Evolutionary conservation across 2,797 vertebrate species (phyloP).

Genomic region (Sebastolobus alascanus): DNA sequence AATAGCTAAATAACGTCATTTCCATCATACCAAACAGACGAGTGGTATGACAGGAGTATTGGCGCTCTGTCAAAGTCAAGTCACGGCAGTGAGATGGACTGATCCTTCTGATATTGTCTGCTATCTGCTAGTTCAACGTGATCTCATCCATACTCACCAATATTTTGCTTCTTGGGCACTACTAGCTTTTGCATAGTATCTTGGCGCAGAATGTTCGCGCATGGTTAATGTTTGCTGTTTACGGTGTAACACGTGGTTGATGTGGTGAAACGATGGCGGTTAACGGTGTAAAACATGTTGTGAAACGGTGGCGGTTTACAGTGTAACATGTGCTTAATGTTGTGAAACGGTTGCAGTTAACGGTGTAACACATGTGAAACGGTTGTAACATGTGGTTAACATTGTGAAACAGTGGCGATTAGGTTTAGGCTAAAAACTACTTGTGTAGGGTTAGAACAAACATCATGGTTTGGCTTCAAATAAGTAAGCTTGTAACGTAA

Average conservation of each 20-base stretch:
- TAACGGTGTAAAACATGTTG: neutral
- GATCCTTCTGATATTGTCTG: conserved; percentile 67
- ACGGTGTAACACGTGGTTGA: neutral
- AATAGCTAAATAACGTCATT: conserved; percentile 52
- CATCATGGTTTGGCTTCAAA: neutral
- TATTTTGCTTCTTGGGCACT: neutral
- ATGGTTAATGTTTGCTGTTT: neutral
- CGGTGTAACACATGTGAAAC: neutral
- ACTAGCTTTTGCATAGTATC: neutral
- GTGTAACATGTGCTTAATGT: neutral
- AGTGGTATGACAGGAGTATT: conserved; percentile 34
- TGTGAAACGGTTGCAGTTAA: accelerated
- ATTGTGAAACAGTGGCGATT: neutral
- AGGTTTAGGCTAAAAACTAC: neutral
- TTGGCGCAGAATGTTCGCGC: neutral
- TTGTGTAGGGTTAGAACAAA: neutral
- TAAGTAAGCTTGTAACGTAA: neutral
- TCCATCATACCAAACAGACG: conserved; percentile 58
- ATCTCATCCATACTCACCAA: neutral
- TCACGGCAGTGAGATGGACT: conserved; percentile 51
- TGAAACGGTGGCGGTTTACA: accelerated
- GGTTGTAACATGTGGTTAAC: neutral
- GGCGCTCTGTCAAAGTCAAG: conserved; percentile 59
- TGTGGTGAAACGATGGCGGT: too few species aligned
- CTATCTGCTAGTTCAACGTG: conserved; percentile 37